Conservation (phyloP, 2,797 vertebrate species). For the Novumbra hubbsi region DNA sequence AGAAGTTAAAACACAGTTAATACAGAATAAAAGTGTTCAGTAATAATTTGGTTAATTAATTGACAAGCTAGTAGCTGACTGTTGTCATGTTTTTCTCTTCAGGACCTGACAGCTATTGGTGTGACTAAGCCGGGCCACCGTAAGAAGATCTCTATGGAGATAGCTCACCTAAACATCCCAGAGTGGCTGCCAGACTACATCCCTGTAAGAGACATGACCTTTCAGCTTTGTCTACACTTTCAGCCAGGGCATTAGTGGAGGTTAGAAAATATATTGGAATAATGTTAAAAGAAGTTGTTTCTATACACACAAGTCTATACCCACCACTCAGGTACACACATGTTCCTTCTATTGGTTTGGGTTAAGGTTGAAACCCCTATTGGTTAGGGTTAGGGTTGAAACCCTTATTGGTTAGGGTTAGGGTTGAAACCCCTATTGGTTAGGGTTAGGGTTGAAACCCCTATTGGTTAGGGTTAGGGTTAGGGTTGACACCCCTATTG, state of each 20-base stretch:
- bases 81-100: neutral
- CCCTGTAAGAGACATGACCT: constrained; percentile 73
- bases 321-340: no score
- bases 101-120: constrained; percentile 95
- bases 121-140: constrained; percentile 96
- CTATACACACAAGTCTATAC: no score
- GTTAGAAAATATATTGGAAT: no score
- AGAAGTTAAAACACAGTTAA: neutral
- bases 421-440: no score
- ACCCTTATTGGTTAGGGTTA: no score
- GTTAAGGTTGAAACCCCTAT: no score
- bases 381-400: no score
- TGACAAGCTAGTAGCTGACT: neutral
- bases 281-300: no score
- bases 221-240: neutral
- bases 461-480: no score
- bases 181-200: constrained; percentile 94
- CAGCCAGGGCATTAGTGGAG: neutral
- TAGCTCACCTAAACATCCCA: constrained; percentile 84
- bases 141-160: constrained; percentile 94
- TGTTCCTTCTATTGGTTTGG: no score
- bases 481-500: no score
- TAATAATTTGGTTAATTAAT: neutral
- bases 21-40: neutral
- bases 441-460: no score